Evolutionary conservation across 2,113 vertebrate genomes (phyloP).

Genomic region (Martes martes): DNA sequence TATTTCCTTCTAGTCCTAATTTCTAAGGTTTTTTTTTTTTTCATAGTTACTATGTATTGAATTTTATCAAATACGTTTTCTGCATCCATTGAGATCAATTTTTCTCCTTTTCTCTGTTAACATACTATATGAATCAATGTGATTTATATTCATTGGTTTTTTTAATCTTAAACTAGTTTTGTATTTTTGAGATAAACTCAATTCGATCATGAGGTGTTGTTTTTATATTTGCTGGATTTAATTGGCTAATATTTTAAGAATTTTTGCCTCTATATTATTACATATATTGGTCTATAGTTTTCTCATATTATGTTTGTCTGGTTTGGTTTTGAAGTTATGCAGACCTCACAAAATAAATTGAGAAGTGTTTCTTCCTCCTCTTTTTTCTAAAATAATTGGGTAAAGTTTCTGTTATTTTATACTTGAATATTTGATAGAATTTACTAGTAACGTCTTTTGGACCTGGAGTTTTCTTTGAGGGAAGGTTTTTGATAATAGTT

Average conservation of each 20-base stretch:
- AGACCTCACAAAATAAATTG: not conserved
- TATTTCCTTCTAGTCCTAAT: not conserved
- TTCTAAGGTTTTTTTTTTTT: not conserved
- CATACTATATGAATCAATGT: not conserved
- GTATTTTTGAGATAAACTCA: not conserved
- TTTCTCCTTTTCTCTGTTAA: slow-evolving; percentile 1
- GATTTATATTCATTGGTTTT: not conserved
- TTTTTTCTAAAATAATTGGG: not conserved
- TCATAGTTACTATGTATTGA: not conserved
- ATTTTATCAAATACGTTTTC: not conserved
- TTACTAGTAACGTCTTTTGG: not conserved
- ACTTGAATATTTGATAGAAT: not conserved
- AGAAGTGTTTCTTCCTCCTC: not conserved
- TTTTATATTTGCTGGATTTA: not conserved
- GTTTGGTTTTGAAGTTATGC: not conserved
- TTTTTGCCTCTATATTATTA: not conserved
- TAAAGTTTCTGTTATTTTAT: not conserved
- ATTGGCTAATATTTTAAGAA: not conserved
- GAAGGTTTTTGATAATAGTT: not conserved
- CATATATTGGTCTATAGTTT: not conserved
- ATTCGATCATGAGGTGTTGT: not conserved
- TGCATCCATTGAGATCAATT: not conserved
- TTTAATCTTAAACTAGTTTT: not conserved
- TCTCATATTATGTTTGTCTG: not conserved
- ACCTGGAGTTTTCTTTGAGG: not conserved